Evolutionary conservation across 2,113 vertebrate genomes (phyloP), one percentile per base, ranked within the genome.

Genomic region (Oreochromis tanganicae): DNA sequence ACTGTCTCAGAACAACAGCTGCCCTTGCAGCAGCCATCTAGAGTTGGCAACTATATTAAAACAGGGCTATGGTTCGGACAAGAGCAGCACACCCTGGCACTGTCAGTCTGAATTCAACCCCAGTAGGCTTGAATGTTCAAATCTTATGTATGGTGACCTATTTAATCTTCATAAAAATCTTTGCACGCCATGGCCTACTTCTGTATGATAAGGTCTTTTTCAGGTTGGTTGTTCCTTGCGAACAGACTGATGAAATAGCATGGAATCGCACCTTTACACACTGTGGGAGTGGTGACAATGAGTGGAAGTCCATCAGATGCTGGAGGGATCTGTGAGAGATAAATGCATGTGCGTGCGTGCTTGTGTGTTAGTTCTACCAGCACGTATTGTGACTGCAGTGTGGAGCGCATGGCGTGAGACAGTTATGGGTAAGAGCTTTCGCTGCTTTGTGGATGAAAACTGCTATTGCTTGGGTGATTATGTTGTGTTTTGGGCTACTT

Each of bases 401-500:
- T 90, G 94, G 94, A 93, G 88, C 81, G 81, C 91, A 94, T 95
- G 95, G 94, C 41, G 93, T 94, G 95, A 94, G 86, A 95, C 93
- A 94, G 81, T 92, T 86, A 95, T 95, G 95, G 89, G 88, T 94
- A 91, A 93, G 88, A 95, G 94, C 91, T 93, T 87, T 93, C 80
- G 82, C 91, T 92, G 93, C 75, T 88, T 92, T 86, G 92, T 88
- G 90, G 87, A 94, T 94, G 90, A 85, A 92, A 88, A 87, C 88
- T 92, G 89, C 81, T 88, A 87, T 88, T 89, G 82, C 81, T 50
- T 75, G 81, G 73, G 68, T 87, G 80, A 85, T 55, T 56, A 43
- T 68, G 86, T 89, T 92, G 83, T 75, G 86, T 57, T 89, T 73
- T 16, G 54, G 87, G 84, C 95, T 98, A 99, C 99, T 99, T 99